Evolutionary conservation across 2,888 invertebrate species (phyloP), one percentile per base, ranked within the genome.

Genomic region (Polydrusus tereticollis): DNA sequence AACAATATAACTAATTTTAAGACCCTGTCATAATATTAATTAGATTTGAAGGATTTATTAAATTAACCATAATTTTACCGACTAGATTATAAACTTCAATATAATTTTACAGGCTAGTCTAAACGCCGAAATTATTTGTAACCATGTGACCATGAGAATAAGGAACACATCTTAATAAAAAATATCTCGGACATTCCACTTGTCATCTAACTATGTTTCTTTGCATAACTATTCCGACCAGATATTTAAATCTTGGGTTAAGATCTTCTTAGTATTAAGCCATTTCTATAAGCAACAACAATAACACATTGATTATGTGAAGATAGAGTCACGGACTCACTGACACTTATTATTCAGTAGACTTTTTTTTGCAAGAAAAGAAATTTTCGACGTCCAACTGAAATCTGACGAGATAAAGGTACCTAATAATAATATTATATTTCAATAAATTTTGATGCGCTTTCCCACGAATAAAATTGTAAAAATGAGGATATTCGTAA

Each of bases 81-180:
- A n/a, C n/a, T n/a, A n/a, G n/a, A n/a, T n/a, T n/a, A n/a, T n/a
- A n/a, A n/a, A n/a, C n/a, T n/a, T n/a, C n/a, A n/a, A n/a, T n/a
- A n/a, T n/a, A n/a, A n/a, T n/a, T n/a, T n/a, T n/a, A n/a, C n/a
- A n/a, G n/a, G n/a, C n/a, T n/a, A n/a, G n/a, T n/a, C n/a, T n/a
- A n/a, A n/a, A n/a, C n/a, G n/a, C n/a, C n/a, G 20, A 20, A 45
- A 45, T 20, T 45, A 45, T 20, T 45, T 45, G 20, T 45, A 8
- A 20, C 20, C 45, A 18, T 20, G 59, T 33, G 59, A 67, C 45
- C 45, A 59, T 67, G 67, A 18, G 59, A 67, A 67, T 45, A 36
- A 67, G 45, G 33, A 67, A 47, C 58, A 67, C 47, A 21, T 67
- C 47, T 67, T 59, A 47, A 67, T 66, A 66, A 66, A n/a, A 66